Percentiles rank a stretch among this genome's conserved stretches.
phyloP scores from a whole-genome alignment of 2,888 invertebrate genomes.

The Deilephila elpenor region DNA sequence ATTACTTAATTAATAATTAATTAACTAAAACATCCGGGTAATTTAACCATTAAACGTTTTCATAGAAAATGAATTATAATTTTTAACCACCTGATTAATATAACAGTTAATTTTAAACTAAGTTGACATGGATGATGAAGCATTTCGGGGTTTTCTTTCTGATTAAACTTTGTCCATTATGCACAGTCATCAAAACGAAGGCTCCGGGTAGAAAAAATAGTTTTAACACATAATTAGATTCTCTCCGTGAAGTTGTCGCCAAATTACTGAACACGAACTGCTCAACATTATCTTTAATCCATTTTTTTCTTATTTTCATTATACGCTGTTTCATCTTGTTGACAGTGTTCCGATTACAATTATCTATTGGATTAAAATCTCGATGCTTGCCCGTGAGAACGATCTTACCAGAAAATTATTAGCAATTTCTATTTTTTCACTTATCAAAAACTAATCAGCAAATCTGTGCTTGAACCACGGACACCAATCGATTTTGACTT shows the following conservation, averaged over 20 bases:
- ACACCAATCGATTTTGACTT: too few species aligned
- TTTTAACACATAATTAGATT: constrained; percentile 14
- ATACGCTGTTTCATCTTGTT: neutral
- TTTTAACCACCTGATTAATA: neutral
- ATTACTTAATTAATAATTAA: constrained; percentile 2
- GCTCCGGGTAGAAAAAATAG: constrained; percentile 10
- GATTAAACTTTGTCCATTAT: constrained; percentile 14
- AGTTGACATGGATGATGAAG: neutral
- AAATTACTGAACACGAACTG: constrained; percentile 16
- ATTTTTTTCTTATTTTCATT: constrained; percentile 11
- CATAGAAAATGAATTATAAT: constrained; percentile 2
- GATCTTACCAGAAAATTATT: neutral
- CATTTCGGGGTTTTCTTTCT: neutral
- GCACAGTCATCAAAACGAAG: constrained; percentile 10
- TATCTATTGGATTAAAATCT: neutral
- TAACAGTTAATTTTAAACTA: neutral
- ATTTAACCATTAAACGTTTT: constrained; percentile 1
- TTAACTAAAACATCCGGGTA: neutral
- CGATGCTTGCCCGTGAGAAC: constrained; percentile 9
- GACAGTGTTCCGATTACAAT: neutral
- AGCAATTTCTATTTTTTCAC: too few species aligned
- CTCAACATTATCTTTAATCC: constrained; percentile 13
- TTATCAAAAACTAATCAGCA: too few species aligned
- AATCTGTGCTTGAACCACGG: too few species aligned
- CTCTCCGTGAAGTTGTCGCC: constrained; percentile 10